phyloP scores from a whole-genome alignment of 1,140 invertebrate species.

The Drosophila kurseongensis region DNA sequence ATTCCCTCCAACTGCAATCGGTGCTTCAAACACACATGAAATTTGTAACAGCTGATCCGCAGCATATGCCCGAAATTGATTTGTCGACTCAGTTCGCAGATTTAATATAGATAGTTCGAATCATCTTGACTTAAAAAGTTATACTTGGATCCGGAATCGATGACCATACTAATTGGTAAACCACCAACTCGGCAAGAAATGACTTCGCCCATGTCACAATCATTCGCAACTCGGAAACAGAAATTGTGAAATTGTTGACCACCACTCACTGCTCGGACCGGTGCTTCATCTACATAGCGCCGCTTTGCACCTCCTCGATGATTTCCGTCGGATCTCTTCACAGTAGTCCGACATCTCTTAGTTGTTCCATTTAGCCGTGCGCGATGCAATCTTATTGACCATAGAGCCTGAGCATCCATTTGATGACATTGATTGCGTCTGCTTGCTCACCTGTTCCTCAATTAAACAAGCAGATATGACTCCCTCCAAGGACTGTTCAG shows the following conservation, averaged over 20 bases:
- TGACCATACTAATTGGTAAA: slow-evolving; percentile 11
- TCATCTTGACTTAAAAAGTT: slow-evolving; percentile 12
- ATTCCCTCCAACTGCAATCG: slow-evolving; percentile 7
- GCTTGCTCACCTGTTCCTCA: background rate
- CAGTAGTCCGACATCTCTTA: no score
- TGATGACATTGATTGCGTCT: background rate
- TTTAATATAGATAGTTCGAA: slow-evolving; percentile 6
- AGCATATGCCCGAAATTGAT: slow-evolving; percentile 13
- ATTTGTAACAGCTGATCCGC: slow-evolving; percentile 9
- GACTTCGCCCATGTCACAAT: slow-evolving; percentile 14
- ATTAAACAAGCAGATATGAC: background rate
- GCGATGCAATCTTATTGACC: slow-evolving; percentile 11
- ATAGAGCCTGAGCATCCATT: slow-evolving; percentile 6
- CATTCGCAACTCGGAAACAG: slow-evolving; percentile 8
- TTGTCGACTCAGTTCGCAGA: slow-evolving; percentile 6
- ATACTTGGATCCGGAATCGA: slow-evolving; percentile 15
- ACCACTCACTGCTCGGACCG: slow-evolving; percentile 1
- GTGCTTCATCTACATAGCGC: slow-evolving; percentile 6
- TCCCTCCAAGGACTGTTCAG: no score
- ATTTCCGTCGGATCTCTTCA: no score
- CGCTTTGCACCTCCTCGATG: background rate
- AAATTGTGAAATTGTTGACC: slow-evolving; percentile 6
- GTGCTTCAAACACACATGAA: slow-evolving; percentile 12
- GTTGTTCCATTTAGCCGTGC: slow-evolving; percentile 9
- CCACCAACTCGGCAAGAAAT: slow-evolving; percentile 18